Percentiles rank a stretch among this genome's conserved stretches.
phyloP scores from a whole-genome alignment of 37 sponge, comb jelly and placozoan species.

The Oopsacas minuta region DNA sequence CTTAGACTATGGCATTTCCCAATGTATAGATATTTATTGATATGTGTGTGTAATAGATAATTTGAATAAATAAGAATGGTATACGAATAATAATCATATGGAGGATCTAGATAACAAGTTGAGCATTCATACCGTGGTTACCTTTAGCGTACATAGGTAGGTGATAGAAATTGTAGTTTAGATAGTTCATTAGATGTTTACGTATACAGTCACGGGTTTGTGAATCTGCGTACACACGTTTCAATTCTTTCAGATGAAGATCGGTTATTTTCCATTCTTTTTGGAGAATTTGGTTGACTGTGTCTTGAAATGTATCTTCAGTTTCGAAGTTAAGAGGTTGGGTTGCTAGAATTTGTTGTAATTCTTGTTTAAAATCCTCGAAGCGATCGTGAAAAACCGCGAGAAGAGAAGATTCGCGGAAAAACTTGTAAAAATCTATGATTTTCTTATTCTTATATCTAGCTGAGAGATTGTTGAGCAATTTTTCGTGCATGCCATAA shows the following conservation, averaged over 20 bases:
- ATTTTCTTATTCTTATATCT: conserved; percentile 42
- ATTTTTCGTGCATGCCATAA: conserved; percentile 84
- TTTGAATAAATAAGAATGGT: background rate
- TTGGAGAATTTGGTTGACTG: background rate
- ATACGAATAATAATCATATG: background rate
- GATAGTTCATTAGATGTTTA: conserved; percentile 34
- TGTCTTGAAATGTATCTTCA: background rate
- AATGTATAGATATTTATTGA: no score
- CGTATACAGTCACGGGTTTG: background rate
- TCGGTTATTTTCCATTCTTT: conserved; percentile 7
- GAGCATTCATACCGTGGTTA: background rate
- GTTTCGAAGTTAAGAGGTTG: background rate
- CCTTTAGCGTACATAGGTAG: conserved; percentile 72
- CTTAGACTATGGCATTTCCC: no score
- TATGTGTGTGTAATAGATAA: no score
- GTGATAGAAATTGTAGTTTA: conserved; percentile 74
- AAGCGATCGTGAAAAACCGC: conserved; percentile 87
- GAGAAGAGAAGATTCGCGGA: conserved; percentile 70
- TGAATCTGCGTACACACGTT: background rate
- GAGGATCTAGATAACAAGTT: background rate
- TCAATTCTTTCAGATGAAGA: background rate
- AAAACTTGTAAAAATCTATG: conserved; percentile 53
- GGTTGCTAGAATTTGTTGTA: conserved; percentile 45
- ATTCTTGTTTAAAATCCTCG: conserved; percentile 61
- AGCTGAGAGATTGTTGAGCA: conserved; percentile 65